Evolutionary conservation across 2,888 invertebrate genomes (phyloP), one percentile per base, ranked within the genome.

Genomic region (Anaspis maculata): DNA sequence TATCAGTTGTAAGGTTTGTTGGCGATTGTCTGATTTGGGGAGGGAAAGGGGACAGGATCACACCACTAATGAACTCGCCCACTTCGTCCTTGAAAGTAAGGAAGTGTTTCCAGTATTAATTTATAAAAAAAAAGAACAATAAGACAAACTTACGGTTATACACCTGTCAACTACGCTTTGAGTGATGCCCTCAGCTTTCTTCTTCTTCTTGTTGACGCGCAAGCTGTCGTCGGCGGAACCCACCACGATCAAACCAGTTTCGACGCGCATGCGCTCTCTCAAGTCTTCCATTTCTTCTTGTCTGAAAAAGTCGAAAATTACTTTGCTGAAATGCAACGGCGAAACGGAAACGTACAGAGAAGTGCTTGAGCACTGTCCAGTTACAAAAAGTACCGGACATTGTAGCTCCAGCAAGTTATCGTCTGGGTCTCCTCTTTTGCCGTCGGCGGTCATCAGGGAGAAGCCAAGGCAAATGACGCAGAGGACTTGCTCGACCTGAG

Each of bases 401-500:
- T 76, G 76, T 26, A 81, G 68, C 46, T 84, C 83, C 45, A 86
- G 62, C 16, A 88, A 60, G 2, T 74, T 74, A 61, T 88, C 88
- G 49, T 86, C 84, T 0, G 83, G 77, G 34, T 79, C 76, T 3
- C 87, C 87, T 29, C 87, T 69, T 39, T 45, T 54, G 3, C 86
- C 87, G 49, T 79, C 79, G 0, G 79, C 71, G 1, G 85, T 84
- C 42, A 74, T 71, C 36, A 79, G 71, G 0, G 87, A 84, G 57
- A 88, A 86, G 0, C 87, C 87, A 41, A 88, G 67, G 54, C 84
- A 83, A 12, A 88, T 71, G 2, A 85, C 77, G 29, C 83, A 83
- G 13, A 77, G 71, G 5, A 87, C 77, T 28, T 72, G 70, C 55
- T 86, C 84, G 32, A 79, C 69, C 54, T 82, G 70, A 1, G 83